These are phyloP conservation scores for Drosophila bifasciata DNA, from an alignment of 1,140 invertebrate species.

Conservation along the genomic window DNA sequence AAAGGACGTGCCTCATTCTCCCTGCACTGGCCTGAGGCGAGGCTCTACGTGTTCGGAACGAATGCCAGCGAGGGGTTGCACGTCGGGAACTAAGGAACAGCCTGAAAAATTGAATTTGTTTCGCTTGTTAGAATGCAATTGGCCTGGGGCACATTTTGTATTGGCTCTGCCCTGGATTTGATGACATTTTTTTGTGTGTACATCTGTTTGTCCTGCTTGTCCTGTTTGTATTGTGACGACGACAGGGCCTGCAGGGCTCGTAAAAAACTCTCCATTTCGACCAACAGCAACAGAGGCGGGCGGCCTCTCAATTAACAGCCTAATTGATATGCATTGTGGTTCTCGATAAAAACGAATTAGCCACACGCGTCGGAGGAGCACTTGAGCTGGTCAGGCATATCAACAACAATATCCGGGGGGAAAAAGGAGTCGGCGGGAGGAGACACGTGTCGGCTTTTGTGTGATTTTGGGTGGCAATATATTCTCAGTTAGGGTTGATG, in stretches of 20 bases:
- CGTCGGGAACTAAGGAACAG: conserved; percentile 18
- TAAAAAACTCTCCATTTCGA: background rate
- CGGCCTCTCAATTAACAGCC: conserved; percentile 60
- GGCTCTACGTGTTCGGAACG: conserved; percentile 63
- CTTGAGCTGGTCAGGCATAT: conserved; percentile 41
- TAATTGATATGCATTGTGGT: conserved; percentile 72
- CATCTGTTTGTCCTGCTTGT: conserved; percentile 52
- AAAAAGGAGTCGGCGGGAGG: conserved; percentile 4
- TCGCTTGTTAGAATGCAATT: conserved; percentile 82
- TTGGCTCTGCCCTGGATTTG: conserved; percentile 56
- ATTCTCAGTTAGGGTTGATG: no score
- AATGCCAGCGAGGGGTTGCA: conserved; percentile 65
- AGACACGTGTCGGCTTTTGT: conserved; percentile 59
- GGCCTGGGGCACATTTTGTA: conserved; percentile 66
- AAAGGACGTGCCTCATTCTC: background rate
- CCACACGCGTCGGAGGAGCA: conserved; percentile 53
- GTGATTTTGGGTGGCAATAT: conserved; percentile 48
- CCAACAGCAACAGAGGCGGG: conserved; percentile 17
- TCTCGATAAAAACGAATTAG: conserved; percentile 52
- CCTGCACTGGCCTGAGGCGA: conserved; percentile 33
- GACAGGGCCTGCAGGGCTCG: conserved; percentile 32
- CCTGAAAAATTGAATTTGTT: conserved; percentile 73
- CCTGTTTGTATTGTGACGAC: conserved; percentile 44
- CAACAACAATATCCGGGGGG: conserved; percentile 7
- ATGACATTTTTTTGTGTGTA: conserved; percentile 64